Percentiles rank a stretch among this genome's conserved stretches.
Conservation (phyloP, 2,113 vertebrate genomes). For the Gopherus evgoodei region DNA sequence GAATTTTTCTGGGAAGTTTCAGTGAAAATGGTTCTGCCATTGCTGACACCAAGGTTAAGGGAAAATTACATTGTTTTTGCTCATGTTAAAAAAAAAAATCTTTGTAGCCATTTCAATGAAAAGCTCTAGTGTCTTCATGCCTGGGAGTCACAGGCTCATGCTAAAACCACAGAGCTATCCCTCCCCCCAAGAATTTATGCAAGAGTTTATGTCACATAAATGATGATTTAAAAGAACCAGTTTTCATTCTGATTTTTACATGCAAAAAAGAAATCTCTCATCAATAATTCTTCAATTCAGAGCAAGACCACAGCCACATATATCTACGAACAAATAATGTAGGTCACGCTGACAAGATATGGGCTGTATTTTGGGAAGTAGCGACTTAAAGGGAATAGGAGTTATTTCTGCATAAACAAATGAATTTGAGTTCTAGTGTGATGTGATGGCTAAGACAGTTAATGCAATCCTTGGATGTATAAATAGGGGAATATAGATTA, state of each 20-base stretch:
- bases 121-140: background rate
- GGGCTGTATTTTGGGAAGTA: background rate
- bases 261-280: background rate
- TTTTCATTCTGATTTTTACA: background rate
- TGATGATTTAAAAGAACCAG: background rate
- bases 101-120: background rate
- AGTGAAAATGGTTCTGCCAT: background rate
- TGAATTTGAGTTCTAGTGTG: background rate
- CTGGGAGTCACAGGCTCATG: too few relatives aligned
- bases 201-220: background rate
- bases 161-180: too few relatives aligned
- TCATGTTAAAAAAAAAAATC: background rate
- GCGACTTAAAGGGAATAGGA: background rate
- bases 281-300: background rate
- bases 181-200: background rate
- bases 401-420: background rate
- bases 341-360: background rate
- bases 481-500: background rate
- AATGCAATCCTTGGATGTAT: background rate
- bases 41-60: background rate
- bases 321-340: background rate
- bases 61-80: background rate
- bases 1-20: background rate
- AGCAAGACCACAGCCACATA: background rate
- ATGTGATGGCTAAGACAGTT: background rate